Percentiles rank a stretch among this genome's conserved stretches.
Evolutionary conservation across 2,113 vertebrate genomes (phyloP).

Genomic region (Trogon surrucura): DNA sequence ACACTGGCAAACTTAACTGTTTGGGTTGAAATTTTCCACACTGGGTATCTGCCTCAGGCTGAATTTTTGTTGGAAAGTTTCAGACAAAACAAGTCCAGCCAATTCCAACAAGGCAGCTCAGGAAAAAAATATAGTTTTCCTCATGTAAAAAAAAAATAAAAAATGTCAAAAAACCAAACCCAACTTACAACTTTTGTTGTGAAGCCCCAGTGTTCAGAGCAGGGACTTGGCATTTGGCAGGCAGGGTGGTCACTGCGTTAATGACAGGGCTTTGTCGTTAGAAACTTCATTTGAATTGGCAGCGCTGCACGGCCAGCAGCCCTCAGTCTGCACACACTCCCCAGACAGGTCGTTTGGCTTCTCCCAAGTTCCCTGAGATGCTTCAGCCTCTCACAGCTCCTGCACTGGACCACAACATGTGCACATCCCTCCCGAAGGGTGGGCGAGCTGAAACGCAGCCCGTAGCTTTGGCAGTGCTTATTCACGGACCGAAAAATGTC

Average conservation of each 20-base stretch:
- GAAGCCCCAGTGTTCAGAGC: background rate
- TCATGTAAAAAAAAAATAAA: background rate
- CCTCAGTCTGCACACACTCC: background rate
- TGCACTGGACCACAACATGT: background rate
- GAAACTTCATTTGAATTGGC: background rate
- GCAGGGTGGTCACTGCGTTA: background rate
- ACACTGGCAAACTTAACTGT: background rate
- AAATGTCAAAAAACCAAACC: background rate
- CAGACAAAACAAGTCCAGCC: background rate
- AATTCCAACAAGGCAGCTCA: background rate
- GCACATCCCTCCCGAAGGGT: background rate
- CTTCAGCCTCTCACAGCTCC: background rate
- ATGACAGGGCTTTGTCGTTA: accelerated
- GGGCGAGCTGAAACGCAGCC: background rate
- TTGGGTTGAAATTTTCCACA: conserved; percentile 52
- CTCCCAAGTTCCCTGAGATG: background rate
- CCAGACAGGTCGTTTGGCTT: background rate
- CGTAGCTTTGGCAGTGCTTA: background rate
- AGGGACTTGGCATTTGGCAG: background rate
- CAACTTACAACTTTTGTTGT: background rate
- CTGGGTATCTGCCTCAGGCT: conserved; percentile 16
- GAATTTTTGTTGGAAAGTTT: background rate
- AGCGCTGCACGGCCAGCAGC: background rate
- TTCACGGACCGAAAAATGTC: background rate
- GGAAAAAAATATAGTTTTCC: background rate